Base-by-base conservation (phyloP, 2,888 invertebrate species). In the Boloria euphrosyne region DNA sequence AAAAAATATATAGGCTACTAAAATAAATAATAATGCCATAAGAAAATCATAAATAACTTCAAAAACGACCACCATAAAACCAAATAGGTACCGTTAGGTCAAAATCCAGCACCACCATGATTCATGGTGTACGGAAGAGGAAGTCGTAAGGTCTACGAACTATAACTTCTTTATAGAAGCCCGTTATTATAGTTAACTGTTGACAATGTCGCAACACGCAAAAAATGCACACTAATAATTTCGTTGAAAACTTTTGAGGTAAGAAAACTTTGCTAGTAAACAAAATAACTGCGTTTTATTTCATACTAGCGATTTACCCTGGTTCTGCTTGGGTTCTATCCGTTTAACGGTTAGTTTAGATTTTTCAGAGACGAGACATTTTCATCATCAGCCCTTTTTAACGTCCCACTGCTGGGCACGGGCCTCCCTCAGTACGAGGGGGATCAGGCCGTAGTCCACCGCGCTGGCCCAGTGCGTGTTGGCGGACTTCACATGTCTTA, bases 121-220 rank as follows among this genome's bases (percentile, higher is more conserved):
- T 54, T 55, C 66, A 55, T 46, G 43, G 59, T 31, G 62, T 49
- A 53, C 62, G 68, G 66, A 68, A 66, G 62, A 63, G 68, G 68
- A 68, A 68, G 51, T 63, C 50, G 62, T 27, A 53, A 54, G 68
- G 68, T 62, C 68, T 47, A 43, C 62, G 62, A 68, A 66, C 68
- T 66, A 62, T 51, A 59, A 46, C 46, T 60, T 60, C 50, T 57
- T 60, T 55, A 59, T 66, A 62, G 54, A 31, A 27, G 47, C 10
- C 54, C 63, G 60, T 60, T 60, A 63, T 68, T 60, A 63, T 63
- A 47, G 44, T 49, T 52, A 47, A 59, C 50, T 44, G 65, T 52
- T 60, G 65, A 66, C 68, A 66, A 38, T 54, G 59, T 59, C 18
- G 10, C 17, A 4, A 43, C n/a, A 49, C 62, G 44, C 50, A 50